A percentile compares a stretch with the other conserved stretches of the same genome.
Evolutionary conservation across 2,888 invertebrate species (phyloP).

Genomic region (Autographa gamma): DNA sequence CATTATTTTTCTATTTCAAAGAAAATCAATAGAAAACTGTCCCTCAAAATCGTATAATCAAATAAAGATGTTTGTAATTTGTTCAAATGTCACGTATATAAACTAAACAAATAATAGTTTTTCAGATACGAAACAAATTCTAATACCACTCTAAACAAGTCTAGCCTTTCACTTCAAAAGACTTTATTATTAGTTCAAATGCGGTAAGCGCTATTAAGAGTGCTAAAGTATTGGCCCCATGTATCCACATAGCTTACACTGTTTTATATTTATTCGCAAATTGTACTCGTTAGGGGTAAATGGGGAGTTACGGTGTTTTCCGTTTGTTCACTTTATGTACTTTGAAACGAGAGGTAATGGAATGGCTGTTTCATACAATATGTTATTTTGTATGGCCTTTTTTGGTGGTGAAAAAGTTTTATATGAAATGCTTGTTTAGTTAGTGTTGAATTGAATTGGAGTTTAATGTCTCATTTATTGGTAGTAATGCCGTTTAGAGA

Average conservation of each 20-base stretch:
- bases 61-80: neutral
- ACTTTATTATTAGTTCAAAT: conserved; percentile 46
- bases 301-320: conserved; percentile 45
- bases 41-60: neutral
- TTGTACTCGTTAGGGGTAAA: conserved; percentile 48
- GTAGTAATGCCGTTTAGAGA: neutral
- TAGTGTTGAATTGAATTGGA: neutral
- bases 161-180: conserved; percentile 31
- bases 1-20: no score
- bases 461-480: neutral
- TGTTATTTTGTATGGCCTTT: neutral
- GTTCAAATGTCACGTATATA: neutral
- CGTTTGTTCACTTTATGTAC: conserved; percentile 40
- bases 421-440: neutral
- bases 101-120: neutral
- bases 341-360: conserved; percentile 45
- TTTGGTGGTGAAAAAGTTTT: neutral
- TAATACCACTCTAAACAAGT: conserved; percentile 7
- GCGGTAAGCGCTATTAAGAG: conserved; percentile 18
- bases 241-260: conserved; percentile 13
- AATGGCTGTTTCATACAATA: conserved; percentile 40
- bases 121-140: neutral
- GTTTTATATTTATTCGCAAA: conserved; percentile 46
- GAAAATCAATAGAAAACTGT: no score
- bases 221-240: conserved; percentile 10